Evolutionary conservation across 37 sponge, comb jelly and placozoan species (phyloP).

Genomic region (Ianthella basta): DNA sequence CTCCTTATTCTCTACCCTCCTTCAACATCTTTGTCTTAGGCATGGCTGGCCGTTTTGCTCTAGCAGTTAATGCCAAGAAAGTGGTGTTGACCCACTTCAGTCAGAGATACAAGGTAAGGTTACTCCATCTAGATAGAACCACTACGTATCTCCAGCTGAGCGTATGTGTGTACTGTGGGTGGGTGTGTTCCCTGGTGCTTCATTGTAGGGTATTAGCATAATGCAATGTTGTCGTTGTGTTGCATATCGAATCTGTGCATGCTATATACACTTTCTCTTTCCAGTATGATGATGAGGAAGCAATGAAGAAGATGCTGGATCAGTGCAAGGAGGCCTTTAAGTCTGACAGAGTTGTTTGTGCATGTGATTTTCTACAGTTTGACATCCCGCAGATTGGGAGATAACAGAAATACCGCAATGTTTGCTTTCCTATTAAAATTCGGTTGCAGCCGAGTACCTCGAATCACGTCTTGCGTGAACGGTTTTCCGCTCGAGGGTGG

Average conservation of each 20-base stretch:
- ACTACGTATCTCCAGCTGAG: not conserved
- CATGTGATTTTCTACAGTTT: not conserved
- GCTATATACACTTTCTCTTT: not conserved
- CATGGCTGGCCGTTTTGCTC: constrained; percentile 85
- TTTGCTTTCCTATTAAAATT: too few relatives aligned
- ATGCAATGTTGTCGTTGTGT: too few relatives aligned
- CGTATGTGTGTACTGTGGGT: not conserved
- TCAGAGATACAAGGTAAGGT: constrained; percentile 72
- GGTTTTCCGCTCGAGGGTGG: too few relatives aligned
- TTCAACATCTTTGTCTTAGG: constrained; percentile 22
- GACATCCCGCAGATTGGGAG: not conserved
- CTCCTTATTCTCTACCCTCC: too few relatives aligned
- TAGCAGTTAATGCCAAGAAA: constrained; percentile 44
- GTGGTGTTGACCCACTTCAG: constrained; percentile 90
- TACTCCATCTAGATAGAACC: not conserved
- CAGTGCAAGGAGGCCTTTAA: not conserved
- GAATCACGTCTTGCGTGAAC: too few relatives aligned
- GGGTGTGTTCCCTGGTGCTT: too few relatives aligned
- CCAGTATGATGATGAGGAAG: not conserved
- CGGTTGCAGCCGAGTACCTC: too few relatives aligned
- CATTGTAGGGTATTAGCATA: too few relatives aligned
- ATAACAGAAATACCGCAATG: too few relatives aligned
- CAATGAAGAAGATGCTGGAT: not conserved
- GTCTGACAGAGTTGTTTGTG: not conserved
- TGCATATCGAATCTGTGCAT: too few relatives aligned